phyloP scores from a whole-genome alignment of 2,797 vertebrate genomes.

The Sphenodon punctatus region DNA sequence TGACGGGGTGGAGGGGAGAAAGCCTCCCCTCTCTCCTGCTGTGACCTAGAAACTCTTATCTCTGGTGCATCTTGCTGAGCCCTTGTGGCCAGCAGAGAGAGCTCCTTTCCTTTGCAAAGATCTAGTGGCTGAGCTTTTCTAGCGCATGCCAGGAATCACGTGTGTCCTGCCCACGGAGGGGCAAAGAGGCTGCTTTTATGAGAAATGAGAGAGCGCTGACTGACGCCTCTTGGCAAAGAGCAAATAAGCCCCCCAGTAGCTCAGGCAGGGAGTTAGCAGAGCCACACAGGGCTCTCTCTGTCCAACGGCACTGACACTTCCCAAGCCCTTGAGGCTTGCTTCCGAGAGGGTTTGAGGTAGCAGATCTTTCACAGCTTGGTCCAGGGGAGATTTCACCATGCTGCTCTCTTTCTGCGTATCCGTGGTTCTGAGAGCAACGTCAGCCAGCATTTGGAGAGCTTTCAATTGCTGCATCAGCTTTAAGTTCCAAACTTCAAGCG shows the following conservation, averaged over 20 bases:
- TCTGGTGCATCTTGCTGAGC: neutral
- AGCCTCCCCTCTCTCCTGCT: neutral
- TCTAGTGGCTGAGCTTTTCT: neutral
- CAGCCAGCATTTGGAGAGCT: neutral
- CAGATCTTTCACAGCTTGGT: accelerated
- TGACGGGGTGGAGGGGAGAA: neutral
- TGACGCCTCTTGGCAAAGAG: neutral
- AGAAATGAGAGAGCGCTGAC: neutral
- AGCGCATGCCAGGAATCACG: neutral
- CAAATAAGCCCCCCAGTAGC: neutral
- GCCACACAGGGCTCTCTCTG: neutral
- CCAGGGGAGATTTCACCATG: neutral
- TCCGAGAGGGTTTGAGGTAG: accelerated
- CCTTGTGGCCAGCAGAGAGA: slow-evolving; percentile 8
- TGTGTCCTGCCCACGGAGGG: neutral
- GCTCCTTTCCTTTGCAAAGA: neutral
- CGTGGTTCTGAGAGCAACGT: neutral
- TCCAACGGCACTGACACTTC: neutral
- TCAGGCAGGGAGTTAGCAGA: neutral
- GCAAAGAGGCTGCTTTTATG: too few species aligned
- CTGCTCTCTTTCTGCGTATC: neutral
- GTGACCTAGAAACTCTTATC: neutral
- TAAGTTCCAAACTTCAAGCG: accelerated
- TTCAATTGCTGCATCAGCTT: neutral
- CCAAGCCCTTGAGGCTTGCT: neutral